phyloP scores from a whole-genome alignment of 1,140 invertebrate genomes.

The Drosophila quadrilineata region DNA sequence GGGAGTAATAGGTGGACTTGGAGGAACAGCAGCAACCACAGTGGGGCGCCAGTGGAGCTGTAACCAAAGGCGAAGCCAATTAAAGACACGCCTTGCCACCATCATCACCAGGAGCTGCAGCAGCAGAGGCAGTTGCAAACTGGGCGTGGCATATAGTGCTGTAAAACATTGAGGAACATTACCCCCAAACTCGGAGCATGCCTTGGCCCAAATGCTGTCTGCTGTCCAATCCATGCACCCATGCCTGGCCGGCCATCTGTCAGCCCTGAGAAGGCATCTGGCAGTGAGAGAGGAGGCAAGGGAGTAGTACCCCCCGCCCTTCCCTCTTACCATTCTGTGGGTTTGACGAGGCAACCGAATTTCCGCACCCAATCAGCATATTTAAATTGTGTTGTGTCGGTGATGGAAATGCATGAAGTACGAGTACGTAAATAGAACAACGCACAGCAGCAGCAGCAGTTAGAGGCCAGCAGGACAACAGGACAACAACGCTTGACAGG shows the following conservation, averaged over 20 bases:
- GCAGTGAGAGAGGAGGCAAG: too few species aligned
- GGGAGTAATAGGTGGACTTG: neutral
- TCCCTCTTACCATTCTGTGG: too few species aligned
- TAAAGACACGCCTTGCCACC: slow-evolving; percentile 45
- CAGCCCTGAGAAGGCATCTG: slow-evolving; percentile 3
- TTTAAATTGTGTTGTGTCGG: slow-evolving; percentile 77
- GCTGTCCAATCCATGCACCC: neutral
- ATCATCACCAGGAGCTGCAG: slow-evolving; percentile 10
- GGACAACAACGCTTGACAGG: neutral
- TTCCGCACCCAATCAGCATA: slow-evolving; percentile 77
- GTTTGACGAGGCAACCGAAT: slow-evolving; percentile 54
- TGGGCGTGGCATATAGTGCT: slow-evolving; percentile 20
- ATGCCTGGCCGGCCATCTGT: neutral
- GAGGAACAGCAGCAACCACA: neutral
- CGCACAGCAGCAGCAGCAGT: slow-evolving; percentile 33
- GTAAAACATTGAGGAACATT: slow-evolving; percentile 2
- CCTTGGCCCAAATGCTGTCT: too few species aligned
- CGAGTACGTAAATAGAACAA: slow-evolving; percentile 56
- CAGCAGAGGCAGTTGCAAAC: neutral
- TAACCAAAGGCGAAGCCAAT: slow-evolving; percentile 52
- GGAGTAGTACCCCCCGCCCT: too few species aligned
- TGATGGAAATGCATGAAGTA: slow-evolving; percentile 76
- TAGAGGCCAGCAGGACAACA: slow-evolving; percentile 2
- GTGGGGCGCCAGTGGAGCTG: slow-evolving; percentile 12
- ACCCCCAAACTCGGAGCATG: too few species aligned